Evolutionary conservation across 2,113 vertebrate genomes (phyloP).

Genomic region (Cyprinodon variegatus): DNA sequence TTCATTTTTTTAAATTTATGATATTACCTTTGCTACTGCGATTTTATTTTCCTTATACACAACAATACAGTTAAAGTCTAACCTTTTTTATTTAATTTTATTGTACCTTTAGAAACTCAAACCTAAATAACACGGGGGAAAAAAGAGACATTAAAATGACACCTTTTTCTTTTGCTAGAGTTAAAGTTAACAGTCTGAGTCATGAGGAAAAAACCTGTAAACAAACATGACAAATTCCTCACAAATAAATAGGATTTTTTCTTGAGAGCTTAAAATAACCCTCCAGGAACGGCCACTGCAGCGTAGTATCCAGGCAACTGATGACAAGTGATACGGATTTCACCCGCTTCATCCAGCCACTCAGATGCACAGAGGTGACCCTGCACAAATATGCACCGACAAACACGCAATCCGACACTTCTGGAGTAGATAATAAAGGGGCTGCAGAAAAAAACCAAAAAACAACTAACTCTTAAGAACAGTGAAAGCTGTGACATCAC

Average conservation of each 20-base stretch:
- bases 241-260: constrained; percentile 49
- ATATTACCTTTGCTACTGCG: no score
- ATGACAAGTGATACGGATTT: constrained; percentile 69
- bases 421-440: constrained; percentile 45
- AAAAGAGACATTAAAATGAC: background rate
- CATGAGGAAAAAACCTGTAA: background rate
- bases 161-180: background rate
- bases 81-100: no score
- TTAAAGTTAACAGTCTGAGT: background rate
- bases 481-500: background rate
- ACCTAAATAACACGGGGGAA: no score
- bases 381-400: constrained; percentile 36
- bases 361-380: constrained; percentile 72
- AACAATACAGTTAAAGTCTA: no score
- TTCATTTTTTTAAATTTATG: no score
- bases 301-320: constrained; percentile 79
- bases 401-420: constrained; percentile 26
- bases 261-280: constrained; percentile 77
- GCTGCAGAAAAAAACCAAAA: constrained; percentile 31
- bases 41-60: no score
- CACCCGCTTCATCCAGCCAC: constrained; percentile 61
- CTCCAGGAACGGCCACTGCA: constrained; percentile 56
- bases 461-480: background rate
- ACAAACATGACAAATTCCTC: constrained; percentile 23
- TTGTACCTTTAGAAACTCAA: no score